Evolutionary conservation across 2,113 vertebrate genomes (phyloP).

Genomic region (Natator depressus): DNA sequence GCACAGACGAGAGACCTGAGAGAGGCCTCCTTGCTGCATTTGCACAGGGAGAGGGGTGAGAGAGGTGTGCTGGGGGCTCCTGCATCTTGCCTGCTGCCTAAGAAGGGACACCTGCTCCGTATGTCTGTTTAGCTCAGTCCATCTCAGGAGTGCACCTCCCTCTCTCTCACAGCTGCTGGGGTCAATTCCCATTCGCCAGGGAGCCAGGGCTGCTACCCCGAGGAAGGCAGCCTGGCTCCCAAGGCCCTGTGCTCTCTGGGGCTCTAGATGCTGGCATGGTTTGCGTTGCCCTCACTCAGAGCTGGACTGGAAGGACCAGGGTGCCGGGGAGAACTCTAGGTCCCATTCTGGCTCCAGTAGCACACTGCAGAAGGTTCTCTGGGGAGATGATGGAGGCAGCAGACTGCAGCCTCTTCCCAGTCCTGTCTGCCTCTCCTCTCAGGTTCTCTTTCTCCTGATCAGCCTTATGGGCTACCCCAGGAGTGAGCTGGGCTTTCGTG

Average conservation of each 20-base stretch:
- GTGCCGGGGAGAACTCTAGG: neutral
- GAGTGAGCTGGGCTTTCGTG: neutral
- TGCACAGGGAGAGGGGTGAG: neutral
- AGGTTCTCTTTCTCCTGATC: neutral
- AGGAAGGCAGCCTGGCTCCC: neutral
- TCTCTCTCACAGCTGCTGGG: neutral
- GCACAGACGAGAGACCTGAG: neutral
- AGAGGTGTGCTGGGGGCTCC: neutral
- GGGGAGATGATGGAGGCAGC: neutral
- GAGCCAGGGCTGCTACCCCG: neutral
- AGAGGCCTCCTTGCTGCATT: neutral
- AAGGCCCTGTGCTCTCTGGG: neutral
- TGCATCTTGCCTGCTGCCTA: neutral
- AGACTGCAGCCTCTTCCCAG: neutral
- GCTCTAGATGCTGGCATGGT: neutral
- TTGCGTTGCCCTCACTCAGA: neutral
- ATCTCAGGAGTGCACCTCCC: neutral
- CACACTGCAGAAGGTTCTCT: neutral
- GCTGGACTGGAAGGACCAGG: neutral
- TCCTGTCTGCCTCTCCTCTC: neutral
- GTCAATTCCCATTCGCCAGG: neutral
- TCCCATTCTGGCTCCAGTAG: neutral
- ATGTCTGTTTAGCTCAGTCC: neutral
- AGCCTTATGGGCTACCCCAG: slow-evolving; percentile 12
- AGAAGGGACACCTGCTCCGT: neutral